phyloP scores from a whole-genome alignment of 1,140 invertebrate species.

The Drosophila simulans region DNA sequence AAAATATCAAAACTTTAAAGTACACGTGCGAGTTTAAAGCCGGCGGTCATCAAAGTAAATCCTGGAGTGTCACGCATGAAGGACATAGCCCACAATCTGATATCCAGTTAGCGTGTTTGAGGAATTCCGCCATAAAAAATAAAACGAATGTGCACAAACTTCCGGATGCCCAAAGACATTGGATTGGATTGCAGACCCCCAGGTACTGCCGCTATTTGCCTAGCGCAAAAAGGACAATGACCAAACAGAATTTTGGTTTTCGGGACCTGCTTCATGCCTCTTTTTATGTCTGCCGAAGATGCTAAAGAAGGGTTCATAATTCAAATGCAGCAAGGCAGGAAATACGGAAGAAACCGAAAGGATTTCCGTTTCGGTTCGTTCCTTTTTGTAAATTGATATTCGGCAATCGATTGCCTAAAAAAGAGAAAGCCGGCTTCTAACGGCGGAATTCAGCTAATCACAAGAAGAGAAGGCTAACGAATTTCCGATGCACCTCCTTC shows the following conservation, averaged over 20 bases:
- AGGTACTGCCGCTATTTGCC: slow-evolving; percentile 56
- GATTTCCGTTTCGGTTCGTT: slow-evolving; percentile 65
- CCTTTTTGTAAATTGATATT: slow-evolving; percentile 61
- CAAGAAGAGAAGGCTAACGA: neutral
- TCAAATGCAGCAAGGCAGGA: slow-evolving; percentile 73
- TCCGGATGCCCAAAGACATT: slow-evolving; percentile 20
- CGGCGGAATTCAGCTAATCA: neutral
- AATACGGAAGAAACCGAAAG: slow-evolving; percentile 75
- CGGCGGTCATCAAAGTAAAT: slow-evolving; percentile 34
- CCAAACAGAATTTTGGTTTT: slow-evolving; percentile 56
- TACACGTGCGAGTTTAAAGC: neutral
- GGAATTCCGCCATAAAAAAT: slow-evolving; percentile 53
- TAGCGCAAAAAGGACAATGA: slow-evolving; percentile 77
- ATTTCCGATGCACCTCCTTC: slow-evolving; percentile 1
- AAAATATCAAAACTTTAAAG: slow-evolving; percentile 10
- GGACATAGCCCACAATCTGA: slow-evolving; percentile 10
- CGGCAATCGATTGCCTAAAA: slow-evolving; percentile 41
- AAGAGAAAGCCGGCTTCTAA: slow-evolving; percentile 70
- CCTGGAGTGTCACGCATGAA: slow-evolving; percentile 21
- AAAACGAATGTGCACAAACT: slow-evolving; percentile 49
- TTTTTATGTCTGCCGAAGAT: neutral
- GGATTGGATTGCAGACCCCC: slow-evolving; percentile 36
- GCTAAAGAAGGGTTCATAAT: slow-evolving; percentile 66
- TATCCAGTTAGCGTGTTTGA: slow-evolving; percentile 5
- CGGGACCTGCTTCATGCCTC: slow-evolving; percentile 51